Conservation (phyloP, 2,797 vertebrate species). For the Micropoecilia bifurca region DNA sequence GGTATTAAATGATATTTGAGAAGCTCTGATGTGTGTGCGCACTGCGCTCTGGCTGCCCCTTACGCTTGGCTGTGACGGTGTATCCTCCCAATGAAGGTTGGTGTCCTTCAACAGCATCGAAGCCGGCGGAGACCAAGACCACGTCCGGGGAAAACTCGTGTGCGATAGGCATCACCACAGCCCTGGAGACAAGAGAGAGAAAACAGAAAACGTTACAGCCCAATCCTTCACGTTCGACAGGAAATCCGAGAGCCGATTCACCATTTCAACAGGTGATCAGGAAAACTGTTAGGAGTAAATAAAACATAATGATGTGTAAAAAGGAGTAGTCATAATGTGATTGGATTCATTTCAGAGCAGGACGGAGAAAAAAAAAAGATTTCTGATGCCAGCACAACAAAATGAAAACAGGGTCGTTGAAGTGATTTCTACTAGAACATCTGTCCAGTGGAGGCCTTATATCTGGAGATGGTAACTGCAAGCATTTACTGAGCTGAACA, state of each 20-base stretch:
- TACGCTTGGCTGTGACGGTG: slow-evolving; percentile 94
- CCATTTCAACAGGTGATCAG: slow-evolving; percentile 21
- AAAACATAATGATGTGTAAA: slow-evolving; percentile 22
- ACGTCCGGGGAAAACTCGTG: slow-evolving; percentile 91
- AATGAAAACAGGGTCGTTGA: slow-evolving; percentile 4
- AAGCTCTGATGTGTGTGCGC: background rate
- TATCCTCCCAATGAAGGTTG: slow-evolving; percentile 87
- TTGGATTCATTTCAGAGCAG: slow-evolving; percentile 28
- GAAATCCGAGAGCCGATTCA: slow-evolving; percentile 28
- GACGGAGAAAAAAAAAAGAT: slow-evolving; percentile 3
- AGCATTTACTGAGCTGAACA: slow-evolving; percentile 56
- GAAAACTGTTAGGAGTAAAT: slow-evolving; percentile 15
- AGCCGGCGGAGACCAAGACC: slow-evolving; percentile 93
- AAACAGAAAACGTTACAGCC: slow-evolving; percentile 16
- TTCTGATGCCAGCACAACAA: slow-evolving; percentile 17
- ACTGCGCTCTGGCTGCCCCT: slow-evolving; percentile 51
- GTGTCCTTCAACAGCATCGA: slow-evolving; percentile 91
- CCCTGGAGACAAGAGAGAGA: slow-evolving; percentile 75
- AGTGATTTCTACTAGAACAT: slow-evolving; percentile 27
- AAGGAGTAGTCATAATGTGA: slow-evolving; percentile 29
- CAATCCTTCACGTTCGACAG: slow-evolving; percentile 6
- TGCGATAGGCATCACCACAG: slow-evolving; percentile 94
- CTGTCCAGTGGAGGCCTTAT: slow-evolving; percentile 24
- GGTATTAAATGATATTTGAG: background rate
- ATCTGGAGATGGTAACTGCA: slow-evolving; percentile 46